Conservation (phyloP, 2,113 vertebrate genomes). For the Oreocharis arfaki region DNA sequence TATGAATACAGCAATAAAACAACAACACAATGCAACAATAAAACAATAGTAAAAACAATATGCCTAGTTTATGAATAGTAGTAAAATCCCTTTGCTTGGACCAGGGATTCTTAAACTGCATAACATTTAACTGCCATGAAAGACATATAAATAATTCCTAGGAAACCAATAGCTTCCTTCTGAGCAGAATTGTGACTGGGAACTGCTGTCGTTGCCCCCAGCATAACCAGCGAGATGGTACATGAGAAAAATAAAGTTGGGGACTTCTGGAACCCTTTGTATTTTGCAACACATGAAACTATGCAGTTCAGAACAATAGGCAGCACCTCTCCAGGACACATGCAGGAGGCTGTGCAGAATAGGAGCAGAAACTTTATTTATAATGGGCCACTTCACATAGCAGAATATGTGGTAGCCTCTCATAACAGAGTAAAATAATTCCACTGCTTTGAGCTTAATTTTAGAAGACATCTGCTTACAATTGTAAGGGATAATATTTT, state of each 20-base stretch:
- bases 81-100: neutral
- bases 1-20: neutral
- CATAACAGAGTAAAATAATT: neutral
- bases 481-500: neutral
- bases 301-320: neutral
- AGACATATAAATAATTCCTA: neutral
- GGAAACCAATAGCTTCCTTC: neutral
- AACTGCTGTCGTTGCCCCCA: neutral
- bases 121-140: neutral
- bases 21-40: neutral
- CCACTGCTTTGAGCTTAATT: neutral
- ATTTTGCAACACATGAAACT: neutral
- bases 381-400: neutral
- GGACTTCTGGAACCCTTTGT: neutral
- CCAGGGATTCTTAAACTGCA: neutral
- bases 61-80: neutral
- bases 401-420: neutral
- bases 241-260: neutral
- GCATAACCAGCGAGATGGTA: neutral
- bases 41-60: neutral
- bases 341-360: neutral
- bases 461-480: neutral
- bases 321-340: neutral
- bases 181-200: neutral
- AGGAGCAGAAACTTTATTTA: neutral